phyloP scores from a whole-genome alignment of 2,888 invertebrate genomes.

The Hoplodrina ambigua region DNA sequence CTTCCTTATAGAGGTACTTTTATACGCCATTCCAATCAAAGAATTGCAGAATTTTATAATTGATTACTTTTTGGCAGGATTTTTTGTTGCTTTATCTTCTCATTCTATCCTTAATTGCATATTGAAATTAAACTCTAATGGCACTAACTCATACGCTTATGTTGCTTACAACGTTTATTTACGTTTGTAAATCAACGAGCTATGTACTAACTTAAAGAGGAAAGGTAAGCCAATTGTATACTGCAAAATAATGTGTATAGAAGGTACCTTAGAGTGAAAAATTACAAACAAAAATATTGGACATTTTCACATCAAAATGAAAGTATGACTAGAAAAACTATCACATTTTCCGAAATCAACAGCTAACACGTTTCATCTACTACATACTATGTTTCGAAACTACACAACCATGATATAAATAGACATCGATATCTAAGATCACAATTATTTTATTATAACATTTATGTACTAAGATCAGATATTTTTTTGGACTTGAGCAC shows the following conservation, averaged over 20 bases:
- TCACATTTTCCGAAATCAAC: slow-evolving; percentile 62
- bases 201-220: not conserved
- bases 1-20: slow-evolving; percentile 15
- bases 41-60: not conserved
- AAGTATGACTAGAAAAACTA: slow-evolving; percentile 53
- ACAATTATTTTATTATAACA: slow-evolving; percentile 56
- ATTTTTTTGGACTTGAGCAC: slow-evolving; percentile 37
- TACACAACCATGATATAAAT: slow-evolving; percentile 74
- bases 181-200: not conserved
- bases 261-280: no score
- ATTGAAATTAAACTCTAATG: not conserved
- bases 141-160: slow-evolving; percentile 10
- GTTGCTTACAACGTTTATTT: not conserved
- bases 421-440: slow-evolving; percentile 71
- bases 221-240: not conserved
- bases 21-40: not conserved
- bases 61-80: not conserved
- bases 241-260: not conserved
- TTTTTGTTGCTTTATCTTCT: not conserved
- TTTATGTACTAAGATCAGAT: slow-evolving; percentile 17
- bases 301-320: slow-evolving; percentile 7
- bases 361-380: slow-evolving; percentile 48
- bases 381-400: slow-evolving; percentile 60
- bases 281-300: not conserved
- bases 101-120: not conserved